phyloP scores from a whole-genome alignment of 2,888 invertebrate genomes.

The Eupithecia pulchellata region DNA sequence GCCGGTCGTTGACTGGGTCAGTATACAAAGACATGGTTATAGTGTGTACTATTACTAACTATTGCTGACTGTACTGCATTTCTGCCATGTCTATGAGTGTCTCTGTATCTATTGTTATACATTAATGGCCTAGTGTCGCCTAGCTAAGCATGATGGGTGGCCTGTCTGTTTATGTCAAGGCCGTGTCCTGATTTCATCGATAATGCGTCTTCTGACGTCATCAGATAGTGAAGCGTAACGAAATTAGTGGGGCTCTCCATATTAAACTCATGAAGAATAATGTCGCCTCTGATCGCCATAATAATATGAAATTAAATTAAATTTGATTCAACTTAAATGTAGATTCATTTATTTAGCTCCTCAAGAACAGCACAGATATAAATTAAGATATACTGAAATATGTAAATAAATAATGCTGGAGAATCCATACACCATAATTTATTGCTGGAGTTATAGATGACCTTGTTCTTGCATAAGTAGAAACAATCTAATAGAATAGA shows the following conservation, averaged over 20 bases:
- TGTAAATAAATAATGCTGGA: too few relatives aligned
- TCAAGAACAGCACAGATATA: too few relatives aligned
- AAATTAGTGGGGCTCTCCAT: background rate
- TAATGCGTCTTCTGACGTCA: slow-evolving; percentile 8
- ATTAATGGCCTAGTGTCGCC: background rate
- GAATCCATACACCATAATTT: too few relatives aligned
- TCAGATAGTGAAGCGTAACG: background rate
- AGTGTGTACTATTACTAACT: too few relatives aligned
- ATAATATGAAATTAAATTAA: background rate
- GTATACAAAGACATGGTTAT: too few relatives aligned
- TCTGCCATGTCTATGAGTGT: background rate
- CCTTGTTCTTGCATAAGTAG: too few relatives aligned
- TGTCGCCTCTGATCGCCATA: background rate
- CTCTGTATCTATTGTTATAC: background rate
- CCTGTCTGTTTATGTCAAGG: slow-evolving; percentile 3
- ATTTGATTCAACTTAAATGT: background rate
- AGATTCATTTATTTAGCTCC: too few relatives aligned
- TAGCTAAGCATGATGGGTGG: background rate
- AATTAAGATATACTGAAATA: too few relatives aligned
- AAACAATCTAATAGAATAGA: too few relatives aligned
- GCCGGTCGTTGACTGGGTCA: too few relatives aligned
- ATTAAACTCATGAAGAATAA: background rate
- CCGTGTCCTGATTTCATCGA: slow-evolving; percentile 3
- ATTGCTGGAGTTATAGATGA: too few relatives aligned
- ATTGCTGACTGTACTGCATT: too few relatives aligned